Conservation (phyloP, 2,888 invertebrate species). For the Phasia obesa region DNA sequence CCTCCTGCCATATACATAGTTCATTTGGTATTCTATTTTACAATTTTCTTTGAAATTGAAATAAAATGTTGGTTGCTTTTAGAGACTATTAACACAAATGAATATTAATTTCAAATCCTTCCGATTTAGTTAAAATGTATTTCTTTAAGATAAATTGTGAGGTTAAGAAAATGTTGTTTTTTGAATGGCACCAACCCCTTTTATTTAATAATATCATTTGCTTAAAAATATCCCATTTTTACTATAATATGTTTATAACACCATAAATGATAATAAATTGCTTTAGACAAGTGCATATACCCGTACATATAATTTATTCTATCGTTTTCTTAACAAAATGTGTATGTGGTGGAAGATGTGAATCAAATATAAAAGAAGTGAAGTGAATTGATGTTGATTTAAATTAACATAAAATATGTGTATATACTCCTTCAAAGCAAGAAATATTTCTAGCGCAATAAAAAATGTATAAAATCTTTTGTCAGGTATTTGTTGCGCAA, state of each 20-base stretch:
- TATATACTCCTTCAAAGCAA: neutral
- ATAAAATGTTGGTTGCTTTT: slow-evolving; percentile 53
- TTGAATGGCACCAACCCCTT: slow-evolving; percentile 39
- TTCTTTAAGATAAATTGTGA: slow-evolving; percentile 60
- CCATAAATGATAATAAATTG: slow-evolving; percentile 68
- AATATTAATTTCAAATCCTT: slow-evolving; percentile 68
- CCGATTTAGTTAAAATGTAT: slow-evolving; percentile 58
- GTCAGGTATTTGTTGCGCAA: no score
- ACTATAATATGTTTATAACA: slow-evolving; percentile 60
- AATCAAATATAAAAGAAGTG: neutral
- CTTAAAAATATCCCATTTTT: slow-evolving; percentile 46
- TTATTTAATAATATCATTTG: slow-evolving; percentile 59
- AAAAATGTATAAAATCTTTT: no score
- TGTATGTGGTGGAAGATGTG: neutral
- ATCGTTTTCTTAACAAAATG: neutral
- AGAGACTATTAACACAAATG: slow-evolving; percentile 65
- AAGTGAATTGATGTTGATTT: slow-evolving; percentile 58
- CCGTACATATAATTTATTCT: no score
- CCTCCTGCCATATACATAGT: slow-evolving; percentile 1
- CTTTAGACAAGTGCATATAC: neutral
- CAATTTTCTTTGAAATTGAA: slow-evolving; percentile 49
- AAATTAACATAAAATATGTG: slow-evolving; percentile 53
- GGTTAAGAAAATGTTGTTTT: slow-evolving; percentile 54
- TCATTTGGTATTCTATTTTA: slow-evolving; percentile 24
- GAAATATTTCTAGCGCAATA: neutral